Conservation (phyloP, 2,888 invertebrate species). For the Aphodius granarius region DNA sequence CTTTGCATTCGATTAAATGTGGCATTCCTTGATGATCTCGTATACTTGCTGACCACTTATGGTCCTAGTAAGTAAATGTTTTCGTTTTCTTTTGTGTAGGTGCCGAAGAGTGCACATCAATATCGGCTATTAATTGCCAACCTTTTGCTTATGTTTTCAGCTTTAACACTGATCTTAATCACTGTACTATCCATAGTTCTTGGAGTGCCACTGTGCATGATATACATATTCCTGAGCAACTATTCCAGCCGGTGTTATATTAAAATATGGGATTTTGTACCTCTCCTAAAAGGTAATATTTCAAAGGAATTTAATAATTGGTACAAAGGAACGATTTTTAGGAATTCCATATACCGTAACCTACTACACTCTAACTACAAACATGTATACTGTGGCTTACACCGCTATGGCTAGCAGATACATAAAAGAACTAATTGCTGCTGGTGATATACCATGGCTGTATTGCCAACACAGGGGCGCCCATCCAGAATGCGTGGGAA, state of each 20-base stretch:
- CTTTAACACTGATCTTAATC: background rate
- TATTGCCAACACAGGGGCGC: background rate
- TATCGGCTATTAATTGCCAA: too few species aligned
- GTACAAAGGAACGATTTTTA: too few species aligned
- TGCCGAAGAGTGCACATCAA: background rate
- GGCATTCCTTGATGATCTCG: background rate
- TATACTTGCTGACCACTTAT: background rate
- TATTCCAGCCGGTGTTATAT: conserved; percentile 13
- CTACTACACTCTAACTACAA: background rate
- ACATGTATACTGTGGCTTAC: background rate
- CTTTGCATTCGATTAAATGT: conserved; percentile 4
- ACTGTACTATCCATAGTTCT: background rate
- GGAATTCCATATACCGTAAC: background rate
- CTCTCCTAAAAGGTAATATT: conserved; percentile 16
- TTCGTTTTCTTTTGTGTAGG: too few species aligned
- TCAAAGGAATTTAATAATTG: too few species aligned
- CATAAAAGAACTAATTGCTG: background rate
- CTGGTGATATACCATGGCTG: conserved; percentile 5
- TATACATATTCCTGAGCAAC: conserved; percentile 14
- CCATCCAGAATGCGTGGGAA: conserved; percentile 3
- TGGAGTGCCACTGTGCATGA: conserved; percentile 12
- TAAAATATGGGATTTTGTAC: conserved; percentile 17
- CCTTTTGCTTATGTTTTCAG: background rate
- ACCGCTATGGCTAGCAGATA: background rate
- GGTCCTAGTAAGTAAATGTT: conserved; percentile 4